These are phyloP conservation scores for Ylistrum balloti DNA, from an alignment of 1,140 invertebrate genomes.

Conservation along the genomic window DNA sequence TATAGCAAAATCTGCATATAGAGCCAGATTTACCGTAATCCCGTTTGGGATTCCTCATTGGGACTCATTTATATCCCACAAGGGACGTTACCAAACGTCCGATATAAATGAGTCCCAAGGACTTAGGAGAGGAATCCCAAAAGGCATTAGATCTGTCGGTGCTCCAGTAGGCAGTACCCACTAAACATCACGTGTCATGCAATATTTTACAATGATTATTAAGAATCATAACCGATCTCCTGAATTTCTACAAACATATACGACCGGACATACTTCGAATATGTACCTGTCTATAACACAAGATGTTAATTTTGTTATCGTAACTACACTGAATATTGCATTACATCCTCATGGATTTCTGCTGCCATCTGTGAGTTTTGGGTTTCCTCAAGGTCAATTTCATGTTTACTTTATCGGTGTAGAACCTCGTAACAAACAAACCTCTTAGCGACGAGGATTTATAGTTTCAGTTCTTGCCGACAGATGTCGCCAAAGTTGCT, in stretches of 20 bases:
- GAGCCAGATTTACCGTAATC: too few relatives aligned
- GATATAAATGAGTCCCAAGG: too few relatives aligned
- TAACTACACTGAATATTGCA: background rate
- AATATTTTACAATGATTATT: too few relatives aligned
- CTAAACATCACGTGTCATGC: too few relatives aligned
- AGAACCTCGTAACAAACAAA: background rate
- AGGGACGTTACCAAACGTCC: too few relatives aligned
- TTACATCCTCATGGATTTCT: background rate
- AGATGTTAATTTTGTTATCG: background rate
- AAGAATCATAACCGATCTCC: too few relatives aligned
- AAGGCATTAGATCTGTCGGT: too few relatives aligned
- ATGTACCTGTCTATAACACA: background rate
- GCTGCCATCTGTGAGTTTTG: background rate
- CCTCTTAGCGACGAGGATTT: background rate
- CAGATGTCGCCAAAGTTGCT: conserved; percentile 55
- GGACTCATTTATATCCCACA: too few relatives aligned
- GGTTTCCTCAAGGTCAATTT: conserved; percentile 42
- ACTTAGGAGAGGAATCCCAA: too few relatives aligned
- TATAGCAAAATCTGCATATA: too few relatives aligned
- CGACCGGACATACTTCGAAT: background rate
- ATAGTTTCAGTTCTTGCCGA: background rate
- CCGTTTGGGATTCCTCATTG: too few relatives aligned
- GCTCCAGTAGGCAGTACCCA: too few relatives aligned
- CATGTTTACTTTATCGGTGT: background rate
- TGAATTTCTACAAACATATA: background rate